These are phyloP conservation scores for Perca fluviatilis DNA, from an alignment of 2,113 vertebrate genomes.

Conservation along the genomic window DNA sequence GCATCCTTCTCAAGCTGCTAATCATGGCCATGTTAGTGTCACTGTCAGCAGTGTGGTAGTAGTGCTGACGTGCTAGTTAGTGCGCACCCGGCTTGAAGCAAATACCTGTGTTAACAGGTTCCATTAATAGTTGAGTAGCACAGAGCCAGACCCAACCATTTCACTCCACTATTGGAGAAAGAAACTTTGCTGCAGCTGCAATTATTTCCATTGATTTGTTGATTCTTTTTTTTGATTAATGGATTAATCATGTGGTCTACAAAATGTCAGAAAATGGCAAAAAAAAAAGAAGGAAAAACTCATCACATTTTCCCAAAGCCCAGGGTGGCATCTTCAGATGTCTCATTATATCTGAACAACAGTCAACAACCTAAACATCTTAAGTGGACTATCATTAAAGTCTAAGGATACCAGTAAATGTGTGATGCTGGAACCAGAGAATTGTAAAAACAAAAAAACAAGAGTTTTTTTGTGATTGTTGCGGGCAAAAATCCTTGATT, in stretches of 20 bases:
- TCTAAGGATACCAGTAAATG: no score
- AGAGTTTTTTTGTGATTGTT: no score
- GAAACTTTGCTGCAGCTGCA: not conserved
- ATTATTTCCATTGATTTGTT: not conserved
- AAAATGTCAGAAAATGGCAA: not conserved
- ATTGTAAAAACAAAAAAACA: no score
- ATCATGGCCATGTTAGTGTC: not conserved
- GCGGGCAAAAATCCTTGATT: no score
- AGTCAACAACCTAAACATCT: no score
- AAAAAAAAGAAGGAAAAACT: not conserved
- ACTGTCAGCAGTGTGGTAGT: not conserved
- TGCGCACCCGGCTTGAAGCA: not conserved
- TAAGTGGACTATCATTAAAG: no score
- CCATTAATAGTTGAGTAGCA: not conserved
- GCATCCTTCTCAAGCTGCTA: not conserved
- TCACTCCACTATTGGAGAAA: not conserved
- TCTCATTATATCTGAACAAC: no score
- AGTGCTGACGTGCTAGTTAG: not conserved
- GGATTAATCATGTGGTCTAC: not conserved
- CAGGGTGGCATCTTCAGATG: no score
- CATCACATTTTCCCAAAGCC: no score
- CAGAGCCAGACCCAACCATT: not conserved
- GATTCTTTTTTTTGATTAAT: not conserved
- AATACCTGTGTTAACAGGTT: constrained; percentile 3
- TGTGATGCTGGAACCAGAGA: no score